These are phyloP conservation scores for Pavo muticus DNA, from an alignment of 2,113 vertebrate genomes.

Conservation along the genomic window DNA sequence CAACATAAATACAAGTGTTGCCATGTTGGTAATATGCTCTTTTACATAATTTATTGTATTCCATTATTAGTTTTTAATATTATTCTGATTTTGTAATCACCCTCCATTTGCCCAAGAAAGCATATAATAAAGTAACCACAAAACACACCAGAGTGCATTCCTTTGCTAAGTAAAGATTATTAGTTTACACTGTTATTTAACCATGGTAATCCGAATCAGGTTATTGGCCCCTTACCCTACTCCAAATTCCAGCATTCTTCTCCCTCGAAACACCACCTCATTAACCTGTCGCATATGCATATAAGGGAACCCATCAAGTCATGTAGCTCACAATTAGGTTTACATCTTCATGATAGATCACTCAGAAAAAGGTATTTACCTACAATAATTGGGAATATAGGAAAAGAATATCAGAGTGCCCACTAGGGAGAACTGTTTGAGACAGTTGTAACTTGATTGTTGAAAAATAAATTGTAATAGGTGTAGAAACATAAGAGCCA, in stretches of 20 bases:
- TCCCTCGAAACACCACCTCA: not conserved
- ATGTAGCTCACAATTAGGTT: not conserved
- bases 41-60: not conserved
- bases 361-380: not conserved
- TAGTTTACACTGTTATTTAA: not conserved
- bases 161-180: not conserved
- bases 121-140: not conserved
- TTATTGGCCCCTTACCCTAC: not conserved
- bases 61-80: not conserved
- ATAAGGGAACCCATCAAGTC: not conserved
- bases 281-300: not conserved
- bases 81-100: not conserved
- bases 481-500: constrained; percentile 14
- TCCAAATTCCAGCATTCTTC: not conserved
- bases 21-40: not conserved
- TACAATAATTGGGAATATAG: not conserved
- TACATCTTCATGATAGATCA: not conserved
- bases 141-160: not conserved
- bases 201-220: not conserved
- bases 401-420: not conserved
- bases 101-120: not conserved
- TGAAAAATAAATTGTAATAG: constrained; percentile 61
- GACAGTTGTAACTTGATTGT: constrained; percentile 58
- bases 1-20: not conserved
- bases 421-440: not conserved